Percentiles rank a stretch among this genome's conserved stretches.
phyloP scores from a whole-genome alignment of 2,113 vertebrate genomes.

The Crotalus viridis region DNA sequence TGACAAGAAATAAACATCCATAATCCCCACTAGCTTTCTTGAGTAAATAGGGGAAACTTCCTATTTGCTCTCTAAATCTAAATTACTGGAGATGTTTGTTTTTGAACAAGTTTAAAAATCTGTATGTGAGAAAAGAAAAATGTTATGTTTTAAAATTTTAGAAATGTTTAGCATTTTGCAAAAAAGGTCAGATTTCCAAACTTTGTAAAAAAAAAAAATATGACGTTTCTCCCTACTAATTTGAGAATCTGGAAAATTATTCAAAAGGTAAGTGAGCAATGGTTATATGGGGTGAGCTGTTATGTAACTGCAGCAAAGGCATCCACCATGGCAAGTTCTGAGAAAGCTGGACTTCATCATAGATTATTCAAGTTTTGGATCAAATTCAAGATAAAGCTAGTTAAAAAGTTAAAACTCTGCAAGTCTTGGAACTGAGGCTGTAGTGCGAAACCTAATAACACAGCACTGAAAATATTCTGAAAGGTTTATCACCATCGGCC shows the following conservation, averaged over 20 bases:
- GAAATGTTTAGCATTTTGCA: not conserved
- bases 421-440: conserved; percentile 42
- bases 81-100: not conserved
- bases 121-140: rapidly evolving
- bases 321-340: conserved; percentile 42
- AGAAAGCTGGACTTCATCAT: conserved; percentile 67
- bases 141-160: not conserved
- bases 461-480: conserved; percentile 50
- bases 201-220: not conserved
- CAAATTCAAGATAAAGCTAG: conserved; percentile 68
- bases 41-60: not conserved
- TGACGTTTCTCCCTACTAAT: not conserved
- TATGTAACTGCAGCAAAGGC: conserved; percentile 60
- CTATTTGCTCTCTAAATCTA: not conserved
- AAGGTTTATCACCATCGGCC: not conserved
- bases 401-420: conserved; percentile 62
- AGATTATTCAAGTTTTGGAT: conserved; percentile 60
- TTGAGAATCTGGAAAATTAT: conserved; percentile 32
- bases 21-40: not conserved
- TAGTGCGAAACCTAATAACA: conserved; percentile 13
- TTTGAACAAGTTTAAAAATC: not conserved
- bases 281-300: conserved; percentile 50
- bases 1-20: not conserved
- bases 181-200: not conserved
- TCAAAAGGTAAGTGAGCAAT: rapidly evolving